A percentile compares a stretch with the other conserved stretches of the same genome.
These are phyloP conservation scores for Amphipyra berbera DNA, from an alignment of 2,888 invertebrate species.

Conservation along the genomic window DNA sequence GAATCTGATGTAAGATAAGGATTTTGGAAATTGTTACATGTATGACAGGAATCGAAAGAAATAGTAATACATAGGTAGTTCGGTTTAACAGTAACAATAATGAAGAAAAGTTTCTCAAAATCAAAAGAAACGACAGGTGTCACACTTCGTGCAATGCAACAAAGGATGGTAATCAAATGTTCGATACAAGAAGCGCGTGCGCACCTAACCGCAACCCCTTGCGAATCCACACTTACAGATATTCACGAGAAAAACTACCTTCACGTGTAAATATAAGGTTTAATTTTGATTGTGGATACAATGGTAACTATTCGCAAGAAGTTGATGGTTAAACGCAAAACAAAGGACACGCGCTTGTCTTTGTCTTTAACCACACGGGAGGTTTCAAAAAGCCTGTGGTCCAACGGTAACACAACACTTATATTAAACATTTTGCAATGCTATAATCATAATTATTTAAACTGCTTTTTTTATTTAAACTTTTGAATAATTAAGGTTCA, in stretches of 20 bases:
- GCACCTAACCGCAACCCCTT: constrained; percentile 74
- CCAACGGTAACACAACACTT: constrained; percentile 72
- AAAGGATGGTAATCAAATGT: constrained; percentile 67
- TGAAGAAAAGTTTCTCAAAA: constrained; percentile 34
- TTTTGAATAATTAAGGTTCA: too few relatives aligned
- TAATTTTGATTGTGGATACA: constrained; percentile 8
- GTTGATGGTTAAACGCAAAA: constrained; percentile 67
- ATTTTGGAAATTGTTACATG: too few relatives aligned
- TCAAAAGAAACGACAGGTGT: constrained; percentile 70
- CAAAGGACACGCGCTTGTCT: constrained; percentile 69
- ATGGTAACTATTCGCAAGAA: constrained; percentile 63
- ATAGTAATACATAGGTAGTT: too few relatives aligned
- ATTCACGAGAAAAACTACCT: constrained; percentile 23
- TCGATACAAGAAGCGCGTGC: constrained; percentile 76
- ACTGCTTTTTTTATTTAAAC: not conserved
- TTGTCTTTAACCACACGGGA: constrained; percentile 79
- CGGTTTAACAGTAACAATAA: constrained; percentile 2
- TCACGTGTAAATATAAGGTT: not conserved
- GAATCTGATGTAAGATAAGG: too few relatives aligned
- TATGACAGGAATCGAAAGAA: too few relatives aligned
- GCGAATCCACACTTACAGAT: constrained; percentile 32
- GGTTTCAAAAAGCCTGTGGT: constrained; percentile 71
- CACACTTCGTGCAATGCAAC: constrained; percentile 59
- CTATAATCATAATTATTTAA: constrained; percentile 24
- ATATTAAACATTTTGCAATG: constrained; percentile 26